These are phyloP conservation scores for Micoletzkya japonica DNA, from an alignment of 2,888 invertebrate genomes.

Conservation along the genomic window DNA sequence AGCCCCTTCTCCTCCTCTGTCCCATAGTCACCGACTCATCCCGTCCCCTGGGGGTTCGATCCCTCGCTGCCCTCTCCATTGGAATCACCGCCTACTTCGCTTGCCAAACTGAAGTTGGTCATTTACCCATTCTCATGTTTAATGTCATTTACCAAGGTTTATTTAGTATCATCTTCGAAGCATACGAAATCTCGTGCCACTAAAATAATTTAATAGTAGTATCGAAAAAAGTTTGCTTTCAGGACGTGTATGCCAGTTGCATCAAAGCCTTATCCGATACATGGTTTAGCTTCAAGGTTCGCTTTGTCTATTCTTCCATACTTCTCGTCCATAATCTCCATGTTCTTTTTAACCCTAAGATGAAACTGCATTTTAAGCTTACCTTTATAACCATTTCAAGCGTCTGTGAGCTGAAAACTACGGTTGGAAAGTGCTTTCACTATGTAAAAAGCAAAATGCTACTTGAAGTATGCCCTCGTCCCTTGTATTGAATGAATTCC, in stretches of 20 bases:
- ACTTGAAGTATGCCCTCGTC: background rate
- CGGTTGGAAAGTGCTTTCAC: background rate
- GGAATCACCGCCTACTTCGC: constrained; percentile 38
- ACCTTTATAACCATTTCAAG: background rate
- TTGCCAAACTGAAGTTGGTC: constrained; percentile 26
- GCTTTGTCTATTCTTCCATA: background rate
- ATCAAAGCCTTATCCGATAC: constrained; percentile 22
- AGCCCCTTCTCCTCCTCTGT: constrained; percentile 39
- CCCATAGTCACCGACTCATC: constrained; percentile 40
- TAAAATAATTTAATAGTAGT: no score
- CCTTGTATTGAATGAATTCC: background rate
- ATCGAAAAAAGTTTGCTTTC: no score
- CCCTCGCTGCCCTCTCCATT: constrained; percentile 34
- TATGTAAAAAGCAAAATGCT: background rate
- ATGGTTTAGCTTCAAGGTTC: constrained; percentile 27
- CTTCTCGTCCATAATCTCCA: background rate
- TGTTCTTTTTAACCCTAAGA: background rate
- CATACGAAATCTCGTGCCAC: no score
- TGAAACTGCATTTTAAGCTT: background rate
- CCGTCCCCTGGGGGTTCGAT: constrained; percentile 33
- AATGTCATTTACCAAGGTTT: background rate
- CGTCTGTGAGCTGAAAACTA: background rate
- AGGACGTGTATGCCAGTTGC: constrained; percentile 24
- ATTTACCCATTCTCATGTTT: no score
- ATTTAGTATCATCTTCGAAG: background rate